phyloP scores from a whole-genome alignment of 2,797 vertebrate genomes.

The Rhinella marina region DNA sequence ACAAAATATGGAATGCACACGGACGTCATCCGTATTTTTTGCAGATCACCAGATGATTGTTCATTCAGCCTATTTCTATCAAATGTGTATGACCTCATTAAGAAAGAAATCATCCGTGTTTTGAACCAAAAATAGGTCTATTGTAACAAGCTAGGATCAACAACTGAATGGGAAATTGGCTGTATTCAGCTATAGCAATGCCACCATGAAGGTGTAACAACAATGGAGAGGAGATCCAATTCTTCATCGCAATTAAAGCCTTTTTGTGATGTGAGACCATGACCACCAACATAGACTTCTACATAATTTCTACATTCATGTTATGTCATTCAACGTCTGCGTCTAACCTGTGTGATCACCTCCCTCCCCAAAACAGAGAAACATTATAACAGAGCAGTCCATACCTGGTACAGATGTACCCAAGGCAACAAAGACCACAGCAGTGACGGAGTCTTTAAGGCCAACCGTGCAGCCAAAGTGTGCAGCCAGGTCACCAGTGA shows the following conservation, averaged over 20 bases:
- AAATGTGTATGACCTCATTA: no score
- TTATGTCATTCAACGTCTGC: no score
- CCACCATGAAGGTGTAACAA: no score
- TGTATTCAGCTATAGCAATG: not conserved
- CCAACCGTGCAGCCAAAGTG: constrained; percentile 87
- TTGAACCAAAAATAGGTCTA: not conserved
- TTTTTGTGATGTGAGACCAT: no score
- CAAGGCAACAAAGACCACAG: constrained; percentile 85
- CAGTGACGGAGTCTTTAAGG: constrained; percentile 86
- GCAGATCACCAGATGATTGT: no score
- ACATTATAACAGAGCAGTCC: constrained; percentile 59
- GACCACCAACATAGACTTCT: no score
- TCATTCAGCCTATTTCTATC: no score
- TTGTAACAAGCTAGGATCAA: not conserved
- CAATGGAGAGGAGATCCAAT: no score
- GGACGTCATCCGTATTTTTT: no score
- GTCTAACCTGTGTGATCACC: not conserved
- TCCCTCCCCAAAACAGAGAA: constrained; percentile 11
- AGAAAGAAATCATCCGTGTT: not conserved
- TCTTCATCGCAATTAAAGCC: no score
- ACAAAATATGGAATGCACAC: no score
- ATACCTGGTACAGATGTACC: constrained; percentile 86
- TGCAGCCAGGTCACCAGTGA: constrained; percentile 84
- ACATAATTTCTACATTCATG: not conserved
- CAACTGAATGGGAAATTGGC: not conserved